Base-by-base conservation (phyloP, 2,888 invertebrate species). In the Criorhina ranunculi region DNA sequence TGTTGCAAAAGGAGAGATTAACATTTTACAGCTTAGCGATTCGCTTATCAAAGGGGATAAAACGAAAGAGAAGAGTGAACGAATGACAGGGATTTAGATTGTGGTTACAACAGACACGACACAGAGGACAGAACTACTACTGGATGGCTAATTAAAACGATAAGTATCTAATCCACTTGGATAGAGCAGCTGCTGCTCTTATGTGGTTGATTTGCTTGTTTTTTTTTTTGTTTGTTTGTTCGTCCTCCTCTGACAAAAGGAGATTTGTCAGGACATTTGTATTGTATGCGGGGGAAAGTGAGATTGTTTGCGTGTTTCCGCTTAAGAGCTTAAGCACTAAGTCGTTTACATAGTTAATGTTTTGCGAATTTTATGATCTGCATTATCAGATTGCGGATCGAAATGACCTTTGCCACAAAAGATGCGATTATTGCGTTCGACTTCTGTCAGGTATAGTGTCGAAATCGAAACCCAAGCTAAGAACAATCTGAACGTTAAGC, bases 141-240 rank as follows among this genome's bases (percentile, higher is more conserved):
- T 19, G 57, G 53, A 64, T 59, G 64, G 64, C 62, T 79, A 79
- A 83, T 83, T 83, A 83, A 79, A 75, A 69, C 73, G 83, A 83
- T 82, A 72, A 77, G 81, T 70, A 44, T 70, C 70, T 70, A 64
- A 82, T 76, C 81, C 76, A 70, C 69, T 59, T 55, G 64, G 31
- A 42, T 8, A 53, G 70, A 72, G 40, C 60, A 72, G 77, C 44
- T 81, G 81, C 33, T 67, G 44, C 35, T 29, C 40, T 60, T 44
- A 5, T 70, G 49, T 29, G 29, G 62, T 53, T 70, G 24, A 37
- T 64, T 59, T 15, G 9, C 12, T 35, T 51, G 24, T 15, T n/a
- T n/a, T n/a, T n/a, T 59, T 15, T n/a, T 19, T 35, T 51, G 24
- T 15, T n/a, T n/a, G n/a, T n/a, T n/a, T 15, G 31, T 17, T 42